phyloP scores from a whole-genome alignment of 2,888 invertebrate genomes.

The Tenodera sinensis region DNA sequence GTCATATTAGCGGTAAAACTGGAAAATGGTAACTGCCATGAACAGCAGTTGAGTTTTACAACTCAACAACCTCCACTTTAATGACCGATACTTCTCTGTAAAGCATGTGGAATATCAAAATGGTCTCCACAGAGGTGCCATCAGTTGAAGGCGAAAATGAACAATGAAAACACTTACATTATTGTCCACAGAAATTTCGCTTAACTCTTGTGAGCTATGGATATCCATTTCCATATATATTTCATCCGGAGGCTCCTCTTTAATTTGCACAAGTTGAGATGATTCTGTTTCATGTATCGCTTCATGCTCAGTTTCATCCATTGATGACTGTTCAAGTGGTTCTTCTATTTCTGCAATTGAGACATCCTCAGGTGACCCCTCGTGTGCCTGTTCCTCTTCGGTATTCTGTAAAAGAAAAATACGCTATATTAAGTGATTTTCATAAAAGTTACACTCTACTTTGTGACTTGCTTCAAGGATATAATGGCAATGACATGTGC shows the following conservation, averaged over 20 bases:
- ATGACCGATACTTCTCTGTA: too few relatives aligned
- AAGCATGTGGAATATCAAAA: too few relatives aligned
- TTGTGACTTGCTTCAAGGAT: too few relatives aligned
- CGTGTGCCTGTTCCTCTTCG: background rate
- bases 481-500: too few relatives aligned
- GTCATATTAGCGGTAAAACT: too few relatives aligned
- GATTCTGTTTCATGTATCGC: background rate
- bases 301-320: background rate
- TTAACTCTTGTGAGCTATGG: background rate
- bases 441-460: too few relatives aligned
- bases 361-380: background rate
- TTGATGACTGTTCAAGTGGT: background rate
- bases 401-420: background rate
- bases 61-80: too few relatives aligned
- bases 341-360: background rate
- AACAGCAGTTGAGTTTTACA: too few relatives aligned
- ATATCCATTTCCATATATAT: background rate
- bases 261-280: background rate
- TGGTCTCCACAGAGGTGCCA: too few relatives aligned
- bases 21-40: too few relatives aligned
- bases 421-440: background rate
- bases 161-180: background rate
- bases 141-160: too few relatives aligned
- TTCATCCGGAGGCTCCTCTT: background rate
- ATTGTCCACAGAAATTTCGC: conserved; percentile 35